These are phyloP conservation scores for Passer domesticus DNA, from an alignment of 2,113 vertebrate species.

Conservation along the genomic window DNA sequence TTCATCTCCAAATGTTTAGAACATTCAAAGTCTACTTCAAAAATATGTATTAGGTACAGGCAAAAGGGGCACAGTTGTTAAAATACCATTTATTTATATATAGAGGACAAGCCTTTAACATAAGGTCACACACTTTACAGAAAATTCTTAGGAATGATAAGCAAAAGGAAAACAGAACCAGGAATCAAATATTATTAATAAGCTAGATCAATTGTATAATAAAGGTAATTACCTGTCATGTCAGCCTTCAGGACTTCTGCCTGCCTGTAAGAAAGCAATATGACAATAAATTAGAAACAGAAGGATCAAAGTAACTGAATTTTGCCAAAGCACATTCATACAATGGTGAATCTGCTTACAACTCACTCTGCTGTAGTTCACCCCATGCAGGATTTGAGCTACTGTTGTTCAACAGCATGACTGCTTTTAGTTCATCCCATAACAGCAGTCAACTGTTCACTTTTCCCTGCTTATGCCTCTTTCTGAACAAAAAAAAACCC, in stretches of 20 bases:
- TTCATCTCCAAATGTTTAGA: neutral
- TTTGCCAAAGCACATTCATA: neutral
- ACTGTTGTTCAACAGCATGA: fast-evolving
- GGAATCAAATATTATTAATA: neutral
- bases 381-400: neutral
- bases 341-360: neutral
- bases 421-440: neutral
- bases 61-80: neutral
- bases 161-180: neutral
- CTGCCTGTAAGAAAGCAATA: slow-evolving; percentile 83
- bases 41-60: neutral
- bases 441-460: neutral
- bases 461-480: neutral
- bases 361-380: neutral
- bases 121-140: neutral
- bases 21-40: neutral
- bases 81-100: neutral
- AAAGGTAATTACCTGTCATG: slow-evolving; percentile 89
- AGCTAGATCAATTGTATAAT: neutral
- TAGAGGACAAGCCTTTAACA: neutral
- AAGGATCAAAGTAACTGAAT: neutral
- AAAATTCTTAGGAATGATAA: neutral
- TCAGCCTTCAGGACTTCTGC: slow-evolving; percentile 99
- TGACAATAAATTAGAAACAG: slow-evolving; percentile 42
- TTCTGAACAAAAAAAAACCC: neutral